Base-by-base conservation (phyloP, 2,113 vertebrate genomes). In the Phalacrocorax aristotelis region DNA sequence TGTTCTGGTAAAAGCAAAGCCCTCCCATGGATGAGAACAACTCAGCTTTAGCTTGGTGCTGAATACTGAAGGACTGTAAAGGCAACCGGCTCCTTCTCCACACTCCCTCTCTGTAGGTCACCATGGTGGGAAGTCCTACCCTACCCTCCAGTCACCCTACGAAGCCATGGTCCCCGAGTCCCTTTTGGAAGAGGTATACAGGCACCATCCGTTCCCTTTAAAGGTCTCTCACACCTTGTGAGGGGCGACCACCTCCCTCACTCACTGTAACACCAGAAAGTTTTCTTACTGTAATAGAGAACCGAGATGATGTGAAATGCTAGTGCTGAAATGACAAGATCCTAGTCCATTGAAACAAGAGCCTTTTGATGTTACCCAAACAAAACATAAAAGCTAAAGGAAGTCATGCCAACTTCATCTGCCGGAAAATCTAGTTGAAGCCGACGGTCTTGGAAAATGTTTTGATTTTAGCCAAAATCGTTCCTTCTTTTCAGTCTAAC, bases 351-450 rank as follows among this genome's bases (percentile, higher is more conserved):
- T 72, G 89, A 72, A 82, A 86, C 49, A 21, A 64, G 83, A 94
- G 49, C 57, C 70, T 91, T 91, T 78, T 76, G 91, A 92, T 69
- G 62, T 82, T 69, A 49, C 36, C 40, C 81, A 94, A 95, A 89
- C 26, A 75, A 75, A 97, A 90, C 51, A 71, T 29, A 64, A 93
- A 87, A 95, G 80, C 74, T 30, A 40, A 78, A 94, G 89, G 69
- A 94, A 96, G 69, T 60, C 64, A 82, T 26, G 72, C 40, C 89
- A 93, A 36, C 72, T 69, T 87, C 60, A 86, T 40, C 80, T 42
- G 34, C 44, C 36, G 57, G 64, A 44, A 93, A 87, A 55, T 32
- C 8, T 79, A 83, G 42, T 38, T 89, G 77, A 89, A 93, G 52
- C 17, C 71, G 86, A 90, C 80, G 46, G 9, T 44, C 65, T 44